Base-by-base conservation (phyloP, 2,113 vertebrate species). In the Psilopsiagon aurifrons region DNA sequence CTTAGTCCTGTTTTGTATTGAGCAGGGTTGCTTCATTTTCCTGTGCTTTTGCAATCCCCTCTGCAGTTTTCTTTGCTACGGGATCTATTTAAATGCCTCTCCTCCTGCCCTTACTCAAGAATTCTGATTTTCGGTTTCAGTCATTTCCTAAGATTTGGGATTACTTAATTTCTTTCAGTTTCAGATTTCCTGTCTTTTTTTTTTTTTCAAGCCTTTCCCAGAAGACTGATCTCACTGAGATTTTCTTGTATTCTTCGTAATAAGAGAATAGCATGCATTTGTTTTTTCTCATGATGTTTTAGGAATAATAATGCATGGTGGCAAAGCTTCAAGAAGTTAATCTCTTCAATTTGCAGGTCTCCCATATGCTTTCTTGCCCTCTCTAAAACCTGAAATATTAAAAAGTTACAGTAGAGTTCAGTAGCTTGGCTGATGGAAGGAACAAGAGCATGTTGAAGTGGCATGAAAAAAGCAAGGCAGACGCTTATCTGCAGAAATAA, bases 31-130 rank as follows among this genome's bases (percentile, higher is more conserved):
- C 80, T 87, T 79, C 81, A 90, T 92, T 92, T 44, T 39, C 60
- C 66, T 37, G 16, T 46, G 91, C 70, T 96, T 94, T 94, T 94
- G 83, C 91, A 96, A 96, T 87, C 74, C 77, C 39, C 49, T 89
- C 66, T 66, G 49, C 77, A 69, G 57, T 18, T 94, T 77, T 69
- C 77, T 88, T 95, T 94, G 57, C 90, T 79, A 27, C 2, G 70
- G 57, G 46, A 83, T 62, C 59, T 70, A 18, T 76, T 92, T 76
- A 57, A 90, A 92, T 6, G 69, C 62, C 83, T 51, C 74, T 90
- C 88, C 74, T 78, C 41, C 74, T 76, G 57, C 73, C 62, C 41
- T 82, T 60, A 46, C 83, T 71, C 23, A 46, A 78, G 86, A 94
- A 92, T 82, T 91, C 54, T 89, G 57, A 41, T 60, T 81, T 94